Conservation (phyloP, 2,113 vertebrate species). For the Orycteropus afer region DNA sequence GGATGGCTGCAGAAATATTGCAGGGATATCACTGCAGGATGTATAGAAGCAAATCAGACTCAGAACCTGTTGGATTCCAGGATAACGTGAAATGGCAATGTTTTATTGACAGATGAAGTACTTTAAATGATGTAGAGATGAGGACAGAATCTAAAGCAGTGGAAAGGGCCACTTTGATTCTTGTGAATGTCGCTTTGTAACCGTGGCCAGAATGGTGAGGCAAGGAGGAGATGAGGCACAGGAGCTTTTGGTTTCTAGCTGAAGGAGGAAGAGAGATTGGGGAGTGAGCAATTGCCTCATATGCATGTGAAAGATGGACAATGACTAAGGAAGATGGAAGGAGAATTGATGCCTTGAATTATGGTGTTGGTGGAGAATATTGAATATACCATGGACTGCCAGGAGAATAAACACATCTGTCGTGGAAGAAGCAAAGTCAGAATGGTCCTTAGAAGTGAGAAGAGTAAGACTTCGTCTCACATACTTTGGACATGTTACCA, state of each 20-base stretch:
- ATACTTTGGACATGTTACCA: not conserved
- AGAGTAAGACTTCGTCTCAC: not conserved
- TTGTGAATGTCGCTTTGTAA: not conserved
- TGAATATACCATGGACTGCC: not conserved
- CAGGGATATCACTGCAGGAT: not conserved
- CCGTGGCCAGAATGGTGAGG: not conserved
- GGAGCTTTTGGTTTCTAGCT: not conserved
- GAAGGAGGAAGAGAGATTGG: not conserved
- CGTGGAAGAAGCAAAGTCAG: not conserved
- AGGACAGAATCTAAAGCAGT: not conserved
- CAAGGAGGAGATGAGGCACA: not conserved
- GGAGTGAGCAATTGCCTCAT: not conserved
- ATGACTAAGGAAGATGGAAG: not conserved
- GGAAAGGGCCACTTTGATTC: not conserved
- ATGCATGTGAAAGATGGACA: not conserved
- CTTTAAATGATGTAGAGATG: not conserved
- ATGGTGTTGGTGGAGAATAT: not conserved
- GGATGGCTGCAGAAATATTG: not conserved
- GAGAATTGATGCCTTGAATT: not conserved
- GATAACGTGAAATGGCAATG: not conserved
- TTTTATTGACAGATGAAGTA: slow-evolving; percentile 11
- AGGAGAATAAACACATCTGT: not conserved
- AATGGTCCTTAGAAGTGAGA: not conserved
- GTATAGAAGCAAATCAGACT: not conserved
- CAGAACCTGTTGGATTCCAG: not conserved